Evolutionary conservation across 2,113 vertebrate genomes (phyloP), one percentile per base, ranked within the genome.

Genomic region (Vulpes ferrilata): DNA sequence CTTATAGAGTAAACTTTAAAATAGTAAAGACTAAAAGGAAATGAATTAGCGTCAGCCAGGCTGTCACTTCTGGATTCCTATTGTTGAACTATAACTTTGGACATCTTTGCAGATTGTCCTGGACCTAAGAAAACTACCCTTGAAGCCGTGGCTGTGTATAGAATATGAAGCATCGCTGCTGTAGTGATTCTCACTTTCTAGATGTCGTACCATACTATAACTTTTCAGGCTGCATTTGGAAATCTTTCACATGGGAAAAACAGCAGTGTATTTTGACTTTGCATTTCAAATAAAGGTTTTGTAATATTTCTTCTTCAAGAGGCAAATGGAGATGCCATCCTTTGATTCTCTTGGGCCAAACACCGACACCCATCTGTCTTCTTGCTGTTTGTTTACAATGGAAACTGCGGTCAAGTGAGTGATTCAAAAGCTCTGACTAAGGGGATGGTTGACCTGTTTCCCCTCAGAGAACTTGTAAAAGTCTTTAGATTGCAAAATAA

Each of bases 221-320:
- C 97, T 98, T 98, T 97, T 95, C 97, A 98, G 98, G 98, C 98
- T 98, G 96, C 93, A 95, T 98, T 98, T 99, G 98, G 98, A 98
- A 97, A 98, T 98, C 98, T 99, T 98, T 98, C 98, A 98, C 98
- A 92, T 98, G 96, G 96, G 98, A 99, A 98, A 99, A 99, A 99
- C 92, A 98, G 97, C 98, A 98, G 98, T 98, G 98, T 97, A 95
- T 98, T 98, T 98, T 98, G 98, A 99, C 98, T 99, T 98, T 98
- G 98, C 98, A 98, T 99, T 99, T 99, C 99, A 99, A 99, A 99
- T 99, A 99, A 99, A 99, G 98, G 98, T 99, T 99, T 99, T 99
- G 98, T 99, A 99, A 98, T 99, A 98, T 99, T 99, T 99, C 99
- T 99, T 99, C 99, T 99, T 99, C 99, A 99, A 99, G 99, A 99